Conservation (phyloP, 2,888 invertebrate genomes). For the Sinhomidia bicolor region DNA sequence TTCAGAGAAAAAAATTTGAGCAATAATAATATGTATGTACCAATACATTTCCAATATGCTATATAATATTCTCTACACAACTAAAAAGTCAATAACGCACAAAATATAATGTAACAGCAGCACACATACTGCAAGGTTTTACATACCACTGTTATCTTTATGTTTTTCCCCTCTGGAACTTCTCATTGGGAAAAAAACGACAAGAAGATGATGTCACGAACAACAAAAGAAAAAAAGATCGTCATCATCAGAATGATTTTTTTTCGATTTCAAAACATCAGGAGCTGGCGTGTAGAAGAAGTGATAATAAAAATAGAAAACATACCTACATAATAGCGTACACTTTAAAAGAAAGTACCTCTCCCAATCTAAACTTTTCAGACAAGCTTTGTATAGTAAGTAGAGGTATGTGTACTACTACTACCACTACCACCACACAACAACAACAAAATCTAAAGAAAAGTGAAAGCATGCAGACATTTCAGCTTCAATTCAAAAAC, state of each 20-base stretch:
- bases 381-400: neutral
- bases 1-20: constrained; percentile 12
- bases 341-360: too few species aligned
- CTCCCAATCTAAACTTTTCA: too few species aligned
- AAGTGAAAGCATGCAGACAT: constrained; percentile 19
- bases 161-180: constrained; percentile 19
- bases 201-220: constrained; percentile 57
- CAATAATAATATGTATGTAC: constrained; percentile 6
- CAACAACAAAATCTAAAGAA: neutral
- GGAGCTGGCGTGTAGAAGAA: neutral
- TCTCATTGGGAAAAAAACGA: constrained; percentile 37
- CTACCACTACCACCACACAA: too few species aligned
- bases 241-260: constrained; percentile 36
- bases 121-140: constrained; percentile 27
- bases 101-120: constrained; percentile 50
- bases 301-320: constrained; percentile 30
- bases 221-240: constrained; percentile 44
- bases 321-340: too few species aligned
- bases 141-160: neutral
- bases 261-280: constrained; percentile 49
- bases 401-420: neutral
- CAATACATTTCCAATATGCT: constrained; percentile 35
- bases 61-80: neutral
- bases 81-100: constrained; percentile 41
- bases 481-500: constrained; percentile 27